phyloP scores from a whole-genome alignment of 1,140 invertebrate genomes.

The Carposina sasakii region DNA sequence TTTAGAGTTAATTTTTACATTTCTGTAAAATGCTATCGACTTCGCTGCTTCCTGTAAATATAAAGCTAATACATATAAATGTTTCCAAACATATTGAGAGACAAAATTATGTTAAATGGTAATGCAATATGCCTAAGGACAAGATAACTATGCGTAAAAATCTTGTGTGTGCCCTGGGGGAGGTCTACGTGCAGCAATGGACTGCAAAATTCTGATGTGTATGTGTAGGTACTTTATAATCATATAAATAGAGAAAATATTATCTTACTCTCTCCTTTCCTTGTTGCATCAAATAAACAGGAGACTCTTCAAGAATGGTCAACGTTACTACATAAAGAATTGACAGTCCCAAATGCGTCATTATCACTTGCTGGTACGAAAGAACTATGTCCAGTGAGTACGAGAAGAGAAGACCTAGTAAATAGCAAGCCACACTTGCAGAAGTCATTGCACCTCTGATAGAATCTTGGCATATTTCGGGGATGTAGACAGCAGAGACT shows the following conservation, averaged over 20 bases:
- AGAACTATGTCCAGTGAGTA: no score
- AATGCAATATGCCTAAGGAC: no score
- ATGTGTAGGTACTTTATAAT: no score
- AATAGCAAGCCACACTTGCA: constrained; percentile 37
- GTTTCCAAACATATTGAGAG: no score
- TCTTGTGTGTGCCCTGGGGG: no score
- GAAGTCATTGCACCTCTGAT: constrained; percentile 53
- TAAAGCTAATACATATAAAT: no score
- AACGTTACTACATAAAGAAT: constrained; percentile 43
- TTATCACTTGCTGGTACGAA: constrained; percentile 39
- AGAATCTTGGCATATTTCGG: constrained; percentile 52
- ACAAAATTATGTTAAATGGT: no score
- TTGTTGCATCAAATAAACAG: constrained; percentile 43
- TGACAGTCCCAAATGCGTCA: constrained; percentile 38
- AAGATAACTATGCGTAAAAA: no score
- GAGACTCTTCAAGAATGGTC: constrained; percentile 44
- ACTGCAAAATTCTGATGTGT: no score
- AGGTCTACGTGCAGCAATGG: no score
- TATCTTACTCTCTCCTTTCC: constrained; percentile 46
- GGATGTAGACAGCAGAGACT: constrained; percentile 46
- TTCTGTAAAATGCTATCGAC: constrained; percentile 50
- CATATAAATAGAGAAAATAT: no score
- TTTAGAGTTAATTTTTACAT: constrained; percentile 35
- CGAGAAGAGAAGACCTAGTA: constrained; percentile 45
- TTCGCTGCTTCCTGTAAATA: constrained; percentile 50